Base-by-base conservation (phyloP, 2,797 vertebrate species). In the Phaenicophaeus curvirostris region DNA sequence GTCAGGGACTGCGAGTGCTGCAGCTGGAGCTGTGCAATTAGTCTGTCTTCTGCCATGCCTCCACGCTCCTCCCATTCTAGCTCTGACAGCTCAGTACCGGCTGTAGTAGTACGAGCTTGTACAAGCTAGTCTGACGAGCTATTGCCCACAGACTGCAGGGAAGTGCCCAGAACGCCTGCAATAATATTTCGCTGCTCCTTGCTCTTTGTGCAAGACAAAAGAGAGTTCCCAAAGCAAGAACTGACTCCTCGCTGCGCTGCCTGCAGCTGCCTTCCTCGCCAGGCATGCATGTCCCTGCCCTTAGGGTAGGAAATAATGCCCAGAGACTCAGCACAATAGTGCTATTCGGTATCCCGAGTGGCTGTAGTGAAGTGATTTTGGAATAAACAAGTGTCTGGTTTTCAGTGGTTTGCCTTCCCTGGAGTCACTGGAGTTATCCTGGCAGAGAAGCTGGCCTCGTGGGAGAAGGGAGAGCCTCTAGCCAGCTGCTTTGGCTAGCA, bases 11-110 rank as follows among this genome's bases (percentile, higher is more conserved):
- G 59, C 0, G 35, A 85, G 75, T 31, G 42, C 16, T 92, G 87
- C 80, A 79, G 94, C 88, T 82, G 88, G 85, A 95, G 77, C 93
- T 44, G 77, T 63, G 74, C 92, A 95, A 77, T 93, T 90, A 90
- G 85, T 62, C 58, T 91, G 76, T 33, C 72, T 75, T 86, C 50
- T 91, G 85, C 96, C 35, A 19, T 57, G 71, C 44, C 83, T 81
- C 35, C 24, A 59, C 35, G 80, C 92, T 95, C 94, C 86, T 96
- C 95, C 96, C 86, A 44, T 87, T 74, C 88, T 44, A 90, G 88
- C 80, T 86, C 35, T 93, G 89, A 81, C 95, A 86, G 95, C 95
- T 89, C 93, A 35, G 77, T 87, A 81, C 96, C 0, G 30, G 86
- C 78, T 94, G 74, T 30, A 87, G 91, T 89, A 94, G 95, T 78